Evolutionary conservation across 2,797 vertebrate genomes (phyloP), one percentile per base, ranked within the genome.

Genomic region (Sciurus vulgaris): DNA sequence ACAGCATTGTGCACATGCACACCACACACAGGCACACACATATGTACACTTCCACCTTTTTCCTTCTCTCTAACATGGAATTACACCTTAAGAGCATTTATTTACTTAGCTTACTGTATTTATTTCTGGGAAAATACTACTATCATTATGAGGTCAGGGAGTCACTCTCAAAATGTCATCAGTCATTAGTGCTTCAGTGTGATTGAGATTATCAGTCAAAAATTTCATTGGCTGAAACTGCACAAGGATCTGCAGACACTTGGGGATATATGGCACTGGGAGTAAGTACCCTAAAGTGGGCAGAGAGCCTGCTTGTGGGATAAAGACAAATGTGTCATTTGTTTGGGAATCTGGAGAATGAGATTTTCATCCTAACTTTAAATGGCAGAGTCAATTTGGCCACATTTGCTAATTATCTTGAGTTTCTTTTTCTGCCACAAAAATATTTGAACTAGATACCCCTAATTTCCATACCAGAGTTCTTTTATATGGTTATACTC

Each of bases 381-480:
- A 81, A 85, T 69, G 63, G 13, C 26, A 91, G 3, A 63, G 20
- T 2, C 38, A 78, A 13, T 67, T 89, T 73, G 69, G 41, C 77
- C 54, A 69, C 76, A 81, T 47, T 77, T 67, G 10, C 22, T 83
- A 63, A 88, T 86, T 65, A 77, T 94, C 44, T 73, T 73, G 28
- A 63, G 11, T 44, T 38, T 67, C 18, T 82, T 92, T 73, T 92
- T n/a, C 22, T 91, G 51, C 11, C 69, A 69, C 35, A 82, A 65
- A 95, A 74, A 59, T 4, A 13, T 61, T 5, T 93, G 69, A 87
- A 85, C 24, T 26, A 44, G 26, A 86, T 65, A 41, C 5, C 49
- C 85, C 8, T 82, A 41, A 72, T 91, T 79, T 96, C 5, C 24
- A 51, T 95, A 83, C 59, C 78, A 79, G 76, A 47, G 30, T 77